These are phyloP conservation scores for Calidris pygmaea DNA, from an alignment of 2,113 vertebrate species.

Conservation along the genomic window DNA sequence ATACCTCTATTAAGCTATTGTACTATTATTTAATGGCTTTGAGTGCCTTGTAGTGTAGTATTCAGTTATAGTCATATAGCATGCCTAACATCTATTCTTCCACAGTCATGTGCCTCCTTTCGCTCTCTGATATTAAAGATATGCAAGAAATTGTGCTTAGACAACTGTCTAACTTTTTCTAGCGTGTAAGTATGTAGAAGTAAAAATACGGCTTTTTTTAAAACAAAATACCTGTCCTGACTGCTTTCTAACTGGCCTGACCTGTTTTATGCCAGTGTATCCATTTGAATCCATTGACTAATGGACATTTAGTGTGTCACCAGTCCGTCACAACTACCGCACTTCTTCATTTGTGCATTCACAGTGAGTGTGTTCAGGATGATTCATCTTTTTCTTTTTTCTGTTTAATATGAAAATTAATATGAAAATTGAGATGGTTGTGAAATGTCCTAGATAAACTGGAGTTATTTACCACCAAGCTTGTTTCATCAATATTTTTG, in stretches of 20 bases:
- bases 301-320: background rate
- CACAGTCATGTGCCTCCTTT: background rate
- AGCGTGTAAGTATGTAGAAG: background rate
- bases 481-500: background rate
- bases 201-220: background rate
- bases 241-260: background rate
- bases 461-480: background rate
- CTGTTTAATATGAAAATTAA: background rate
- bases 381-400: background rate
- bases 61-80: background rate
- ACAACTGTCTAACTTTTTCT: background rate
- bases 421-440: background rate
- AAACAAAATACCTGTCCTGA: background rate
- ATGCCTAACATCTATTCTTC: background rate
- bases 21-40: background rate
- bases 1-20: background rate
- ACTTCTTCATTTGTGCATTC: background rate
- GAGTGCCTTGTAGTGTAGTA: background rate
- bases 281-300: background rate
- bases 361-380: background rate
- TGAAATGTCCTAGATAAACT: background rate
- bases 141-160: background rate
- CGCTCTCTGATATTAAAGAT: background rate
- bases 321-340: background rate
- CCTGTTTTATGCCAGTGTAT: background rate